Evolutionary conservation across 2,888 invertebrate genomes (phyloP).

Genomic region (Odontocolon sp.): DNA sequence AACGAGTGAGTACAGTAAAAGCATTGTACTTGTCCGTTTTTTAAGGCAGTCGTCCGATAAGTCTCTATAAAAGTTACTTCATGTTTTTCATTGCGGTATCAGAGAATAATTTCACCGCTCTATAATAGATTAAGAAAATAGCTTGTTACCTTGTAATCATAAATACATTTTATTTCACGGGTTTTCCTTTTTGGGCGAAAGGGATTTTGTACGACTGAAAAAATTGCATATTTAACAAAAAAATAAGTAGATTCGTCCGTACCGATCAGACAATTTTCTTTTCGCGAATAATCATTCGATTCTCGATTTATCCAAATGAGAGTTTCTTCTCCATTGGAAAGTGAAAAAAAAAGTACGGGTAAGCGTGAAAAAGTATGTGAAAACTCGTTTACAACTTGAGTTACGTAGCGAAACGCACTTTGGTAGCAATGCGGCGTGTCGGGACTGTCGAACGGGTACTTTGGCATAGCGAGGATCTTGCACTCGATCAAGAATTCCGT

Average conservation of each 20-base stretch:
- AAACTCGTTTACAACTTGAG: slow-evolving; percentile 49
- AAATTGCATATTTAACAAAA: not conserved
- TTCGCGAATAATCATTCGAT: not conserved
- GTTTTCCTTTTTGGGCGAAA: no score
- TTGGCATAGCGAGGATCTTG: slow-evolving; percentile 37
- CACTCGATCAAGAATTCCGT: slow-evolving; percentile 46
- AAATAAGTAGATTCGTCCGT: slow-evolving; percentile 16
- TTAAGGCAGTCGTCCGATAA: no score
- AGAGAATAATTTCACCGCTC: no score
- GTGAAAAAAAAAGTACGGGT: slow-evolving; percentile 4
- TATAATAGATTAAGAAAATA: no score
- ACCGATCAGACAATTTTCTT: not conserved
- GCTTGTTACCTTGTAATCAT: no score
- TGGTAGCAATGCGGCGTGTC: slow-evolving; percentile 23
- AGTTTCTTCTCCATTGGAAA: slow-evolving; percentile 8
- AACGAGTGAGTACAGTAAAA: no score
- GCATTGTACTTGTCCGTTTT: no score
- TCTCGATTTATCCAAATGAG: not conserved
- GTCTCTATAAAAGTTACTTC: no score
- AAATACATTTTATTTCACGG: no score
- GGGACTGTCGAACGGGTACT: slow-evolving; percentile 6
- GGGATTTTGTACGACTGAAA: no score
- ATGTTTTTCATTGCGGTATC: no score
- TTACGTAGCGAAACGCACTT: slow-evolving; percentile 46
- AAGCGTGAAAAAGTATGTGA: slow-evolving; percentile 15